Conservation (phyloP, 2,797 vertebrate species). For the Lutjanus argentimaculatus region DNA sequence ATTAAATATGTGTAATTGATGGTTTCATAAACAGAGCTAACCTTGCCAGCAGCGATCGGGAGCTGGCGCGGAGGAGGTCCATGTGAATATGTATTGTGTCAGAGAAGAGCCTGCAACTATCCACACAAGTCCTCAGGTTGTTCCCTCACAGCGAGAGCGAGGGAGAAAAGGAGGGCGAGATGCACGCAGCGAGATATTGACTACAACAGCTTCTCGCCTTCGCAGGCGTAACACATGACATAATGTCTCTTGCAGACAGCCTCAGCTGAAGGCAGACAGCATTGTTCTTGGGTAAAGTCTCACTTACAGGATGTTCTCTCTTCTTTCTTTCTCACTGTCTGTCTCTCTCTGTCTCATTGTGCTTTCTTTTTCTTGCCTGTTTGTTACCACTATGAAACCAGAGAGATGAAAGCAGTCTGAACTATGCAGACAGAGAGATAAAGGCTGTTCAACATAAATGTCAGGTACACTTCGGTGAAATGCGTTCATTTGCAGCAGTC, state of each 20-base stretch:
- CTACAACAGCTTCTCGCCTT: conserved; percentile 67
- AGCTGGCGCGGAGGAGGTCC: conserved; percentile 68
- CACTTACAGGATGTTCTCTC: conserved; percentile 69
- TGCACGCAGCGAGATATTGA: conserved; percentile 61
- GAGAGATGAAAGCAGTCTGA: conserved; percentile 61
- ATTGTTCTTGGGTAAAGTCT: conserved; percentile 69
- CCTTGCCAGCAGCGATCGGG: conserved; percentile 85
- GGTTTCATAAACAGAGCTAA: conserved; percentile 88
- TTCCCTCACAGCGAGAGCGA: conserved; percentile 24
- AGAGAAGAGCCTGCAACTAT: conserved; percentile 49
- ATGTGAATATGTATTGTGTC: conserved; percentile 72
- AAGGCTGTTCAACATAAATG: conserved; percentile 47
- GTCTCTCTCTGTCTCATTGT: conserved; percentile 27
- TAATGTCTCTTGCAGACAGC: conserved; percentile 72
- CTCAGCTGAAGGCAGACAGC: conserved; percentile 67
- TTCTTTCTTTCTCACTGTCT: conserved; percentile 36
- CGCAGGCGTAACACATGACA: conserved; percentile 69
- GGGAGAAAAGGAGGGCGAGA: conserved; percentile 28
- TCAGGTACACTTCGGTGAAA: conserved; percentile 32
- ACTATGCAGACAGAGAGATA: conserved; percentile 39
- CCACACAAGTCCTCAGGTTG: conserved; percentile 52
- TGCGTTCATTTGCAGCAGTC: conserved; percentile 25
- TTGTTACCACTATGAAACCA: conserved; percentile 28
- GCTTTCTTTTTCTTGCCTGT: conserved; percentile 50
- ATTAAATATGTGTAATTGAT: conserved; percentile 90